Base-by-base conservation (phyloP, 1,140 invertebrate genomes). In the Drosophila quadrilineata region DNA sequence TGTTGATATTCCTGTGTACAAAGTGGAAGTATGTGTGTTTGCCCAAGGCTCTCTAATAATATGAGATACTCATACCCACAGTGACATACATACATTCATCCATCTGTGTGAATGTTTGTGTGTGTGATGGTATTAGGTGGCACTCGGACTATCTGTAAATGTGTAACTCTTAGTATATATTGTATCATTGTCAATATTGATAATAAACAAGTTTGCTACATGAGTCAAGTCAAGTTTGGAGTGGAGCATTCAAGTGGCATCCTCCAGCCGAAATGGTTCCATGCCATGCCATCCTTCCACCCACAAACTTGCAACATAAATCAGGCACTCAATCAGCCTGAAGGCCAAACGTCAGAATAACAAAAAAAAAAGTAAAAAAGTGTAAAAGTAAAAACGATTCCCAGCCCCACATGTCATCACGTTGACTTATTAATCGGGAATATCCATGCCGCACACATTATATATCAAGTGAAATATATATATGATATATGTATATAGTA, bases 201-300 rank as follows among this genome's bases (percentile, higher is more conserved):
- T 80, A 85, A 75, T 86, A 85, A 85, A 85, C 80, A 85, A 85
- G 80, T 86, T 84, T 86, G 79, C 79, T 72, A 79, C 70, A 85
- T 40, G 69, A 65, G 54, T 17, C 49, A 38, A 69, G 36, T 49
- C 14, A 56, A 67, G 60, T 64, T 33, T 49, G 10, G 49, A 63
- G 70, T 40, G 35, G 46, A 46, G 46, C 33, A 54, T 19, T 53
- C 40, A 68, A 71, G 71, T 62, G 54, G 36, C 45, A 56, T 22
- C 46, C 33, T 31, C 10, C n/a, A 29, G 50, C n/a, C 14, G 52
- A 28, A 56, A 33, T 56, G 58, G 60, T 52, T 65, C 35, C 33
- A 56, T 56, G 38, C 45, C 36, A 35, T 36, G 28, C 45, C 26
- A 0, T n/a, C 3, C 1, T 2, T 4, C 4, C 48, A 19, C 28